phyloP scores from a whole-genome alignment of 1,140 invertebrate genomes.

The Anastrepha obliqua region DNA sequence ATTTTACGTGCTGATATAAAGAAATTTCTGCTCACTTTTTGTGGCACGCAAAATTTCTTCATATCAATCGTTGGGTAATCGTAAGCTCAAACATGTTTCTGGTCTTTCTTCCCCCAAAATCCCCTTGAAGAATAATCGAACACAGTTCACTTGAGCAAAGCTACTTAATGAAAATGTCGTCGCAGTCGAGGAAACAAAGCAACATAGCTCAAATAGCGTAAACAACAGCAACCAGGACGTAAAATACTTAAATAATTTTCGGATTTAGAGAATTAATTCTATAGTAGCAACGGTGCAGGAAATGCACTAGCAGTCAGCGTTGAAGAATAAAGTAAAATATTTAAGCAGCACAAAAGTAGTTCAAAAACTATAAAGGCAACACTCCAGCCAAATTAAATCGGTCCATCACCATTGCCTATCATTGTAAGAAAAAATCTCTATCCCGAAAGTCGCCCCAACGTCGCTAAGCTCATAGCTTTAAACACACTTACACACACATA shows the following conservation, averaged over 20 bases:
- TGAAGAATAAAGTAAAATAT: no score
- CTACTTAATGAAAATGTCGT: conserved; percentile 2
- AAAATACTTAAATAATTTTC: conserved; percentile 15
- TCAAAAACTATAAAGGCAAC: not conserved
- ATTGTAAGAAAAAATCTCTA: conserved; percentile 43
- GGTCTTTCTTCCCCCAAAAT: not conserved
- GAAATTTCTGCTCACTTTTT: not conserved
- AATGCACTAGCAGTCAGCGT: not conserved
- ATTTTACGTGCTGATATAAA: conserved; percentile 3
- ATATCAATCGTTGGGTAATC: conserved; percentile 33
- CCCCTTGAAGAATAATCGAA: not conserved
- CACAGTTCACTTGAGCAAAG: not conserved
- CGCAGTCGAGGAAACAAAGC: not conserved
- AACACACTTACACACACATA: not conserved
- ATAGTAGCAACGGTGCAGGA: no score
- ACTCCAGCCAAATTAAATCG: not conserved
- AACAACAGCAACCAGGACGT: not conserved
- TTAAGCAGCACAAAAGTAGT: no score
- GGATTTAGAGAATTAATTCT: no score
- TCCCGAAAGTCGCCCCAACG: not conserved
- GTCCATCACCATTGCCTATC: conserved; percentile 1
- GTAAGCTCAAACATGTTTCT: not conserved
- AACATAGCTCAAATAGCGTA: not conserved
- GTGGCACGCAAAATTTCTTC: not conserved
- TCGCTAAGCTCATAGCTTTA: not conserved